Evolutionary conservation across 2,113 vertebrate species (phyloP).

Genomic region (Heterotilapia buettikoferi): DNA sequence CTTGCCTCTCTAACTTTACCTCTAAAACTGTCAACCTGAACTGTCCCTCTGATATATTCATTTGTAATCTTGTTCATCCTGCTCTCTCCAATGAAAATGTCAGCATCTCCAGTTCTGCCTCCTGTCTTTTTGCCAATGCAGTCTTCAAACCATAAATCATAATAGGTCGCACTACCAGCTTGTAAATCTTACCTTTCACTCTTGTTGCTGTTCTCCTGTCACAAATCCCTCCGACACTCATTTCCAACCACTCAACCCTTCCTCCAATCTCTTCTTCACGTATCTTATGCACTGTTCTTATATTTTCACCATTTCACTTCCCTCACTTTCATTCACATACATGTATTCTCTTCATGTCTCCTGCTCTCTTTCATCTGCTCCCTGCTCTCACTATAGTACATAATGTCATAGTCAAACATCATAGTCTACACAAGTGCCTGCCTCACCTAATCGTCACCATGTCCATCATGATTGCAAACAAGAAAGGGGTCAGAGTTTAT

Average conservation of each 20-base stretch:
- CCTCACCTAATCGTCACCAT: neutral
- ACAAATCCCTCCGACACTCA: neutral
- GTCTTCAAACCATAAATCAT: neutral
- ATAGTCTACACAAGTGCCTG: neutral
- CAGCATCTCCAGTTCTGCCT: neutral
- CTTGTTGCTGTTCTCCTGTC: neutral
- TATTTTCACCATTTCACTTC: neutral
- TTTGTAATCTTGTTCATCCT: neutral
- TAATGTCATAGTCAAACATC: neutral
- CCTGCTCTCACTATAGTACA: neutral
- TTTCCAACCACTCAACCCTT: neutral
- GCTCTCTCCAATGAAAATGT: neutral
- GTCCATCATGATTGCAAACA: neutral
- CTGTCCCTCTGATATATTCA: neutral
- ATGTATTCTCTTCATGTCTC: neutral
- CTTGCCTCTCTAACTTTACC: neutral
- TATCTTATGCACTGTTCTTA: neutral
- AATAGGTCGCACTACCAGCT: neutral
- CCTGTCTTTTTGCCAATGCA: neutral
- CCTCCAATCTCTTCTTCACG: neutral
- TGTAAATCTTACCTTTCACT: neutral
- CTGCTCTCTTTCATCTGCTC: neutral
- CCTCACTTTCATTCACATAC: neutral
- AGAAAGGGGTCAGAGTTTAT: neutral
- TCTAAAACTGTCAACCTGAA: neutral